Conservation (phyloP, 1,140 invertebrate species). For the Eubasilissa regina region DNA sequence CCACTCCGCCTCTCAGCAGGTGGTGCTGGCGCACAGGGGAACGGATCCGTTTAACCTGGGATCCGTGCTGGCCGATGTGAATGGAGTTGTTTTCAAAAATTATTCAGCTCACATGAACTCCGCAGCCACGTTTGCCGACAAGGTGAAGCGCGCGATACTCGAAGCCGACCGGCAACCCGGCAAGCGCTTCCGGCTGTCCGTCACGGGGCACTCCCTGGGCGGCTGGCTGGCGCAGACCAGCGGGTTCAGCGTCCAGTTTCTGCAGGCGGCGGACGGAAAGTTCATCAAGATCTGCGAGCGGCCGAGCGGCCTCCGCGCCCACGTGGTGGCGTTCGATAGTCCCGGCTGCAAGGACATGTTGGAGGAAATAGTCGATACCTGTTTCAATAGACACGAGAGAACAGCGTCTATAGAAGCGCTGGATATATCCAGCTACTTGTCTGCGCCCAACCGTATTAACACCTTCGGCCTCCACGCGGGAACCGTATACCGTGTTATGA, state of each 20-base stretch:
- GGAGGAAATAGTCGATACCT: neutral
- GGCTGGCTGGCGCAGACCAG: neutral
- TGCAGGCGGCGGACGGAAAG: neutral
- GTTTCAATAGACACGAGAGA: neutral
- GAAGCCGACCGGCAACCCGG: neutral
- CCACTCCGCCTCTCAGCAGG: neutral
- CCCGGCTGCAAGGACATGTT: neutral
- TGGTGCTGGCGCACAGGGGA: too few species aligned
- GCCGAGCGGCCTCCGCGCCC: neutral
- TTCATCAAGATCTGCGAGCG: neutral
- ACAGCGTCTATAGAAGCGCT: neutral
- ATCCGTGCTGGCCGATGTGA: too few species aligned
- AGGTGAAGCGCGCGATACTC: neutral
- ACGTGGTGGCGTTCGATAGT: neutral
- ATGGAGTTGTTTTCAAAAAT: neutral
- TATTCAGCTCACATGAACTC: neutral
- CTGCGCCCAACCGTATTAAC: neutral
- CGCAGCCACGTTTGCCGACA: too few species aligned
- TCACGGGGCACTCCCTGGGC: conserved; percentile 23
- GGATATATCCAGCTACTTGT: neutral
- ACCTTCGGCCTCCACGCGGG: neutral
- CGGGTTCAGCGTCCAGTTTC: neutral
- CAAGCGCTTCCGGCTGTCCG: neutral
- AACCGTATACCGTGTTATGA: neutral
- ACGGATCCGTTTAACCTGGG: too few species aligned